phyloP scores from a whole-genome alignment of 2,113 vertebrate species.

The Otus sunia region DNA sequence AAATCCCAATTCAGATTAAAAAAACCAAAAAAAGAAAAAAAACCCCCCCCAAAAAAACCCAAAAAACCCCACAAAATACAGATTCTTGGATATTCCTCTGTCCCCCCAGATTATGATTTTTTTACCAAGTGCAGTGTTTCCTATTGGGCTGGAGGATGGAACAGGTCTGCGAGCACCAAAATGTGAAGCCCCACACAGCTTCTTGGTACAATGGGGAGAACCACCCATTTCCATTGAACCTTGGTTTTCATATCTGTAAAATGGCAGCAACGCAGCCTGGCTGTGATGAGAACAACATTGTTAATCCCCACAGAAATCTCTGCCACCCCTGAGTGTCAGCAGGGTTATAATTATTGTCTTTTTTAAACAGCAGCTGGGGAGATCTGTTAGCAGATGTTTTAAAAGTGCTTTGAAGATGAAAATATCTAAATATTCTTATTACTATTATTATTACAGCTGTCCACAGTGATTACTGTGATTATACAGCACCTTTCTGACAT shows the following conservation, averaged over 20 bases:
- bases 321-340: neutral
- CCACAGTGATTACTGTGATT: neutral
- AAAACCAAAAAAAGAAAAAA: neutral
- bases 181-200: neutral
- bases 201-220: rapidly evolving
- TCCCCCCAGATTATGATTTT: rapidly evolving
- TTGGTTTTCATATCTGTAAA: neutral
- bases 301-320: neutral
- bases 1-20: neutral
- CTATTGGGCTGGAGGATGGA: neutral
- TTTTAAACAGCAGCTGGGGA: neutral
- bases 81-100: neutral
- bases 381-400: neutral
- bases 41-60: too few species aligned
- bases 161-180: neutral
- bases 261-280: neutral
- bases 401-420: neutral
- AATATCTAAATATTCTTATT: neutral
- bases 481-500: neutral
- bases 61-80: neutral
- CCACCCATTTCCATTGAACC: rapidly evolving
- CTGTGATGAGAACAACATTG: neutral
- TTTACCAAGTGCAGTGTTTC: neutral
- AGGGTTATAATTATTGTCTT: neutral
- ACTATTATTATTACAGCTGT: neutral